These are phyloP conservation scores for Hedya salicella DNA, from an alignment of 2,888 invertebrate species.

Conservation along the genomic window DNA sequence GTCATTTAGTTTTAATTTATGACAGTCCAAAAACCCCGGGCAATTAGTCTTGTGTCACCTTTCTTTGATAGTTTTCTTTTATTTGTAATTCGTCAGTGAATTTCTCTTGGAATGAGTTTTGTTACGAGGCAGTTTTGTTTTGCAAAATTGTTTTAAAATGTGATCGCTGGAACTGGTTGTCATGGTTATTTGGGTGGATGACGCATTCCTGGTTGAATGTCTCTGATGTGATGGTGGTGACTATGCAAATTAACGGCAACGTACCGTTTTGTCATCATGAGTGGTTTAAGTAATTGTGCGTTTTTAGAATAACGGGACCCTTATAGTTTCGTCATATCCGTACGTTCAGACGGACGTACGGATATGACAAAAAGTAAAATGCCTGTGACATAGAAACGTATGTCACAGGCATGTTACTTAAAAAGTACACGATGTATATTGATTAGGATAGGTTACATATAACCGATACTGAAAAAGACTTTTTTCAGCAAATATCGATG, in stretches of 20 bases:
- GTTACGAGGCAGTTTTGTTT: conserved; percentile 12
- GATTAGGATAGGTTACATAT: too few relatives aligned
- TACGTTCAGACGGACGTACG: too few relatives aligned
- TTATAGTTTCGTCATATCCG: too few relatives aligned
- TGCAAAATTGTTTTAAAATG: not conserved
- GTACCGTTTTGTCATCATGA: too few relatives aligned
- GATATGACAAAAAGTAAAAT: too few relatives aligned
- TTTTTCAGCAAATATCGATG: too few relatives aligned
- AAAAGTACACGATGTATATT: too few relatives aligned
- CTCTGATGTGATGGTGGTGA: not conserved
- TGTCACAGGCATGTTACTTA: too few relatives aligned
- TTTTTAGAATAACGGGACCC: too few relatives aligned
- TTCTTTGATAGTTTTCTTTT: conserved; percentile 26
- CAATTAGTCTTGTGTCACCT: conserved; percentile 28
- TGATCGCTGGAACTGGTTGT: conserved; percentile 2
- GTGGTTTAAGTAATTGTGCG: too few relatives aligned
- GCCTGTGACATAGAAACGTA: too few relatives aligned
- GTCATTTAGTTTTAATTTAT: conserved; percentile 35
- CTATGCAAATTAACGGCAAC: not conserved
- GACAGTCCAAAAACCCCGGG: conserved; percentile 12
- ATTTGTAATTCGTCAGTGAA: conserved; percentile 8
- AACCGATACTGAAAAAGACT: too few relatives aligned
- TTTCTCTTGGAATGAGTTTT: conserved; percentile 2
- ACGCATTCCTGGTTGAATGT: not conserved
- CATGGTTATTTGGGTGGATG: not conserved